A percentile compares a stretch with the other conserved stretches of the same genome.
These are phyloP conservation scores for Anhinga rufa DNA, from an alignment of 2,113 vertebrate species.

Conservation along the genomic window DNA sequence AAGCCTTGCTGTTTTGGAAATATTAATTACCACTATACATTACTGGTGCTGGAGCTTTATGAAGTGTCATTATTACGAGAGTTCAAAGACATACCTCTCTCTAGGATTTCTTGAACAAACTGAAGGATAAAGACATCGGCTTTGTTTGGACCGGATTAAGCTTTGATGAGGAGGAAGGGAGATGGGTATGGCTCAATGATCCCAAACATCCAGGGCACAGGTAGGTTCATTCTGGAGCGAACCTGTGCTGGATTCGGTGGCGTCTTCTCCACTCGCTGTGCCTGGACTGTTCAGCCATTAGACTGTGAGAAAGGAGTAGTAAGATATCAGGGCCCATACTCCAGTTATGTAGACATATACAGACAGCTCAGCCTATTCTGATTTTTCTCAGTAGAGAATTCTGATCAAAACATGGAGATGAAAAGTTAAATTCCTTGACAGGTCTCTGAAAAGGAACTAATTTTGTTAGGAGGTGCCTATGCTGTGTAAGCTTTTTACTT, in stretches of 20 bases:
- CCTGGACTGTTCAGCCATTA: neutral
- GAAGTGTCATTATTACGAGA: neutral
- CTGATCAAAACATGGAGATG: neutral
- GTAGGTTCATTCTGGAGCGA: neutral
- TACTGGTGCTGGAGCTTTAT: neutral
- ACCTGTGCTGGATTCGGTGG: neutral
- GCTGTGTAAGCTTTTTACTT: neutral
- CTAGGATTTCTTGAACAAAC: neutral
- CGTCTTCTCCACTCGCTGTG: accelerated
- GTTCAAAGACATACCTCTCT: neutral
- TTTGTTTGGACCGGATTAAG: neutral
- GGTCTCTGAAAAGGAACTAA: neutral
- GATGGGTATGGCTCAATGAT: neutral
- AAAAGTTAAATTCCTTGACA: neutral
- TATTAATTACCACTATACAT: neutral
- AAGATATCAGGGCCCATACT: neutral
- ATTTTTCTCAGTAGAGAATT: neutral
- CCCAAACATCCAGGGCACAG: neutral
- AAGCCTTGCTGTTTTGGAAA: neutral
- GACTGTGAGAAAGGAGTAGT: neutral
- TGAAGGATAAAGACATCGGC: neutral
- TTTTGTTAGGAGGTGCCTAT: neutral
- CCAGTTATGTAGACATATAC: too few species aligned
- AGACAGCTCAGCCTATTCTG: neutral
- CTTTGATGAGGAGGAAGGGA: neutral